Conservation (phyloP, 2,797 vertebrate species). For the Gephyroberyx darwinii region DNA sequence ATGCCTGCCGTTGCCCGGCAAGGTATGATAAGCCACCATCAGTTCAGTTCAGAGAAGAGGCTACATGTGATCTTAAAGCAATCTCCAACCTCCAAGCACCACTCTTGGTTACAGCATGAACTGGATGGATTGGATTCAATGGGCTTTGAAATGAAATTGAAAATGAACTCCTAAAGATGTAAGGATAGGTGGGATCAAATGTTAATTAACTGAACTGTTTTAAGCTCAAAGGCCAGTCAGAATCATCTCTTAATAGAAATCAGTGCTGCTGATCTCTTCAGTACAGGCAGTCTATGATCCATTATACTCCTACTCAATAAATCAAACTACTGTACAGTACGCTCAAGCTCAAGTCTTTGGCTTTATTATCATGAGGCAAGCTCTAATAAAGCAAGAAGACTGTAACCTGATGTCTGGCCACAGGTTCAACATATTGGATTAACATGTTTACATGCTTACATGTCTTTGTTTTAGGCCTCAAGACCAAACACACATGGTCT, state of each 20-base stretch:
- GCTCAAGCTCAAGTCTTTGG: constrained; percentile 45
- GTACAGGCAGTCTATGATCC: constrained; percentile 60
- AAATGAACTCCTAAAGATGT: constrained; percentile 69
- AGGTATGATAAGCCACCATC: constrained; percentile 64
- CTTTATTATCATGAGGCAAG: constrained; percentile 45
- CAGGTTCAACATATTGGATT: neutral
- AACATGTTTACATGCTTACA: constrained; percentile 3
- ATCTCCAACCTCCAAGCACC: constrained; percentile 26
- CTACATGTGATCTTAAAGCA: constrained; percentile 40
- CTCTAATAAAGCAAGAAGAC: constrained; percentile 40
- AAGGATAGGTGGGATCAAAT: constrained; percentile 73
- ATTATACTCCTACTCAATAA: constrained; percentile 69
- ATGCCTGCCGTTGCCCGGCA: constrained; percentile 62
- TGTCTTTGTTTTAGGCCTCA: neutral
- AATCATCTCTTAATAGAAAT: constrained; percentile 73
- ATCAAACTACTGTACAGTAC: constrained; percentile 64
- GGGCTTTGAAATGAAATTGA: constrained; percentile 61
- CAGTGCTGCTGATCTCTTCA: constrained; percentile 54
- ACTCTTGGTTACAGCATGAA: constrained; percentile 25
- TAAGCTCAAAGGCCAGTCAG: constrained; percentile 77
- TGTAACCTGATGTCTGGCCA: constrained; percentile 1
- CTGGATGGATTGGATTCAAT: constrained; percentile 43
- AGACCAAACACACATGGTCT: neutral
- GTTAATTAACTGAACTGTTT: constrained; percentile 81
- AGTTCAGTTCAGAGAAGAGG: constrained; percentile 57